phyloP scores from a whole-genome alignment of 2,797 vertebrate species.

The Lutjanus campechanus region DNA sequence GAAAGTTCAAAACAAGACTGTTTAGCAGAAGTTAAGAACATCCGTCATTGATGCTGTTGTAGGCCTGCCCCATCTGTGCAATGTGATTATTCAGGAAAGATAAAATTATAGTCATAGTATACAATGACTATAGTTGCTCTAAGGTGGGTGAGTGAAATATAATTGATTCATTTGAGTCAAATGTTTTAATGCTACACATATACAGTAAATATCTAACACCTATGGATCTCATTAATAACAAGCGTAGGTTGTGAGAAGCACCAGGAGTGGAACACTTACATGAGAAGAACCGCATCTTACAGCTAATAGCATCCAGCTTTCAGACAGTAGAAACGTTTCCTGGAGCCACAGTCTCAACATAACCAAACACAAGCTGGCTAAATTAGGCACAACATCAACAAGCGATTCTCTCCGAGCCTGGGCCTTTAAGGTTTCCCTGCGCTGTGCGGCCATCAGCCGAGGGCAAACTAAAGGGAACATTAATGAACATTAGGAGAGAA shows the following conservation, averaged over 20 bases:
- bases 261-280: conserved; percentile 34
- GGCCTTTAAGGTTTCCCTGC: conserved; percentile 73
- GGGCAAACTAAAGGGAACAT: conserved; percentile 84
- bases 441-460: conserved; percentile 74
- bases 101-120: neutral
- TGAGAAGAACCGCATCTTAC: conserved; percentile 49
- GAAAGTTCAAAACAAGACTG: neutral
- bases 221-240: conserved; percentile 19
- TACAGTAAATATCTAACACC: neutral
- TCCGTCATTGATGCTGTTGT: neutral
- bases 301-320: conserved; percentile 57
- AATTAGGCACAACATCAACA: conserved; percentile 89
- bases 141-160: neutral
- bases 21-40: neutral
- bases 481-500: conserved; percentile 87
- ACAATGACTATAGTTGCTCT: neutral
- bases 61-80: neutral
- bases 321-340: conserved; percentile 64
- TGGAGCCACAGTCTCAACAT: conserved; percentile 80
- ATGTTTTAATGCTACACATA: conserved; percentile 5
- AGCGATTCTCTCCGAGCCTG: conserved; percentile 77
- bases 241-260: neutral
- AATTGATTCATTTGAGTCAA: neutral
- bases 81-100: too few species aligned
- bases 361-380: conserved; percentile 83